phyloP scores from a whole-genome alignment of 2,113 vertebrate genomes.

The Ibidorhyncha struthersii region DNA sequence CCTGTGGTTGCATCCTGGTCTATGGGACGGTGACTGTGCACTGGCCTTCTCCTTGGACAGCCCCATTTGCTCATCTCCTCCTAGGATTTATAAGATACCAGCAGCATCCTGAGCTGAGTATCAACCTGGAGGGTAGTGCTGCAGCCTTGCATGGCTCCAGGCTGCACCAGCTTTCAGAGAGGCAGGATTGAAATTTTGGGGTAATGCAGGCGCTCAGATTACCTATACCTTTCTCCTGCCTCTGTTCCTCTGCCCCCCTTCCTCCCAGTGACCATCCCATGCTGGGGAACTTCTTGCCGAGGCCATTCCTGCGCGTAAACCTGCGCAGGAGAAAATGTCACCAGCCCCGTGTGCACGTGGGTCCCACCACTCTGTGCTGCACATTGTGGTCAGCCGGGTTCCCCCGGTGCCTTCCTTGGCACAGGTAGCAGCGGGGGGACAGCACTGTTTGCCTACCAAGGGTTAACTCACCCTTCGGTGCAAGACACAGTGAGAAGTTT shows the following conservation, averaged over 20 bases:
- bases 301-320: background rate
- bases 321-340: background rate
- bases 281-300: rapidly evolving
- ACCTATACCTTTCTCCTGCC: background rate
- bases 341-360: rapidly evolving
- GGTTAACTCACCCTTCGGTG: background rate
- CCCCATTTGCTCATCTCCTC: background rate
- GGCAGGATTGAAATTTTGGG: background rate
- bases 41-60: background rate
- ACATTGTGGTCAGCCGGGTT: rapidly evolving
- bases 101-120: background rate
- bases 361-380: background rate
- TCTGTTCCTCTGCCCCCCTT: background rate
- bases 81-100: background rate
- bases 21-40: background rate
- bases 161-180: background rate
- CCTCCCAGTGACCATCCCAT: background rate
- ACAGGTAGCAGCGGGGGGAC: rapidly evolving
- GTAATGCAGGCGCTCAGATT: background rate
- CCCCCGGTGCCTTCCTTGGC: background rate
- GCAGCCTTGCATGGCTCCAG: background rate
- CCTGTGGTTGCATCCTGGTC: background rate
- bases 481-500: background rate
- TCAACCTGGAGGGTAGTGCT: rapidly evolving
- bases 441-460: background rate